Base-by-base conservation (phyloP, 2,113 vertebrate genomes). In the Rhinopomastus cyanomelas region DNA sequence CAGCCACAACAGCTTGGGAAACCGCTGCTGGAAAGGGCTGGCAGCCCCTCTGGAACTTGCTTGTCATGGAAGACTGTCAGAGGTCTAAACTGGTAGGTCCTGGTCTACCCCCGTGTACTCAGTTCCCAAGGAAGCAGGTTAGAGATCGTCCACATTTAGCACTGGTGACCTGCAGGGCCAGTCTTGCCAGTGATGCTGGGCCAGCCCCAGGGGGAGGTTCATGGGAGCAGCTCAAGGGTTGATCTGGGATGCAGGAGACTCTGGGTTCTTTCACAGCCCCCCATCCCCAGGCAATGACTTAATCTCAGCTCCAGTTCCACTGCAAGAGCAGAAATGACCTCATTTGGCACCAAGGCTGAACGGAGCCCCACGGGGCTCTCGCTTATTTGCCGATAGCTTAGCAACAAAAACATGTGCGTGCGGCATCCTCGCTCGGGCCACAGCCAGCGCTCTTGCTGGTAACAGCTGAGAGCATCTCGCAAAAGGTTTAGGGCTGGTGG, bases 191-290 rank as follows among this genome's bases (percentile, higher is more conserved):
- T 4, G 3, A 37, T 51, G 32, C 42, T 49, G 65, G 46, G 65
- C 72, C 68, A 71, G 52, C 60, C 51, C 15, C 48, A 15, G n/a
- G 5, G 25, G 59, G 23, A 66, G 5, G 25, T 49, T 77, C 77
- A 44, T 0, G 0, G 29, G 44, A 57, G 23, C 36, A 11, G 22
- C 59, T 65, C 30, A 56, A 76, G 48, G 23, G 29, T 51, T 4
- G 3, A 48, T 42, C 19, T 34, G 61, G 42, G 37, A 87, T 15
- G 21, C 23, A 36, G 51, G 29, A 76, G 32, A 73, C 22, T 89
- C 36, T 13, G 42, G 12, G n/a, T 11, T 87, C 60, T 88, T 89
- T 74, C 29, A 59, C 56, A 92, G 30, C 7, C 36, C 29, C 39
- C 39, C 19, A 85, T 32, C 42, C 74, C 1, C 69, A 22, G 42